A percentile compares a stretch with the other conserved stretches of the same genome.
These are phyloP conservation scores for Oplegnathus fasciatus DNA, from an alignment of 2,113 vertebrate species.

Conservation along the genomic window DNA sequence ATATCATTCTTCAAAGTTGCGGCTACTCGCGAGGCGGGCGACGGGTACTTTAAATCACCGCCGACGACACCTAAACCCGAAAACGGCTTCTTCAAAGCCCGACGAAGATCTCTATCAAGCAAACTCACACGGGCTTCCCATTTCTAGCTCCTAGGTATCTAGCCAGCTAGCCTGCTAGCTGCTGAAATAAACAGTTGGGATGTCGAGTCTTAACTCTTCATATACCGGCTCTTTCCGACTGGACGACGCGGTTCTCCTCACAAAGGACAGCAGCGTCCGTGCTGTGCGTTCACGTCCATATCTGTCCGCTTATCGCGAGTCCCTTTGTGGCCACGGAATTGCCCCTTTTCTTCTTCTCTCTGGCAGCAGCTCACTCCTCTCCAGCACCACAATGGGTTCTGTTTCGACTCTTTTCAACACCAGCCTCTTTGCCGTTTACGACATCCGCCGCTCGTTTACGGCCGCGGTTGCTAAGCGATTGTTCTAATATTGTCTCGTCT, in stretches of 20 bases:
- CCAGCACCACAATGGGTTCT: constrained; percentile 81
- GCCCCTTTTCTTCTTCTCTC: constrained; percentile 45
- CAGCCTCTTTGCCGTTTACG: constrained; percentile 76
- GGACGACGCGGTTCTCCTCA: constrained; percentile 60
- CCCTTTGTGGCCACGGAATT: constrained; percentile 32
- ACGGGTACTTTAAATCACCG: constrained; percentile 40
- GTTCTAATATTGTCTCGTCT: constrained; percentile 65
- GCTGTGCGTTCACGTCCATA: constrained; percentile 42
- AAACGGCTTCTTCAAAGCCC: constrained; percentile 30
- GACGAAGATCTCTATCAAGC: constrained; percentile 60
- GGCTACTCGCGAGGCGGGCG: constrained; percentile 24
- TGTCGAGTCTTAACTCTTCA: constrained; percentile 81
- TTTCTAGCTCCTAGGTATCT: constrained; percentile 64
- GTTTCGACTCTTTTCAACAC: constrained; percentile 81
- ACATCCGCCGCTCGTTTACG: constrained; percentile 79
- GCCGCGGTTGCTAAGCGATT: constrained; percentile 76
- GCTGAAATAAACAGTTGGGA: constrained; percentile 81
- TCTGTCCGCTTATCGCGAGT: constrained; percentile 32
- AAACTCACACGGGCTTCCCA: constrained; percentile 69
- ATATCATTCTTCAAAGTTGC: constrained; percentile 78
- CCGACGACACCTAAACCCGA: constrained; percentile 2
- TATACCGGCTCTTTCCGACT: constrained; percentile 62
- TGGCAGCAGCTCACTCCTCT: constrained; percentile 71
- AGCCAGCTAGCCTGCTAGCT: constrained; percentile 85
- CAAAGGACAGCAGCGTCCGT: constrained; percentile 17